phyloP scores from a whole-genome alignment of 2,797 vertebrate species.

The Protonibea diacanthus region DNA sequence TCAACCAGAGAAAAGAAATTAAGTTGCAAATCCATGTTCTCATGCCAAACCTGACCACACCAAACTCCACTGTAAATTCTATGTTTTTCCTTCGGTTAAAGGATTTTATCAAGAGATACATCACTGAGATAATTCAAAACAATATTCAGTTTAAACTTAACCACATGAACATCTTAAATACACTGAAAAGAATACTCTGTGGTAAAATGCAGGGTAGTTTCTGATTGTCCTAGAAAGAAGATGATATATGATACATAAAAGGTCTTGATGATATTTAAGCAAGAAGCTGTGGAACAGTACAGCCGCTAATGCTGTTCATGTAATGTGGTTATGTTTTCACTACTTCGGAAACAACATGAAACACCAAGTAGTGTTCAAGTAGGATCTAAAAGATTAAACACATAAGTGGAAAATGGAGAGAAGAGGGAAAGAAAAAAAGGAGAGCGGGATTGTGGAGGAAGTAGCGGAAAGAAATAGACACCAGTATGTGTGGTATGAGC shows the following conservation, averaged over 20 bases:
- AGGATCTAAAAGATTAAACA: neutral
- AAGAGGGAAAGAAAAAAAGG: neutral
- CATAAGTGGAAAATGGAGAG: slow-evolving; percentile 21
- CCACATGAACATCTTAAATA: neutral
- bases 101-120: neutral
- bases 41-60: neutral
- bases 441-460: slow-evolving; percentile 10
- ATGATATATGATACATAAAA: neutral
- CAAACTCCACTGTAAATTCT: neutral
- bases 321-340: slow-evolving; percentile 1
- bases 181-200: neutral
- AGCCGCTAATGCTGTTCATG: neutral
- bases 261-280: slow-evolving; percentile 18
- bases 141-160: neutral
- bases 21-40: neutral
- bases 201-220: neutral
- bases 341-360: slow-evolving; percentile 3
- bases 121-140: neutral
- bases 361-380: neutral
- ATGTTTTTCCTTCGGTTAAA: neutral
- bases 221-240: neutral
- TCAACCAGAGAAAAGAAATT: neutral
- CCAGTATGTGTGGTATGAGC: slow-evolving; percentile 53
- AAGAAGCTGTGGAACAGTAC: neutral
- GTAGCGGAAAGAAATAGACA: slow-evolving; percentile 63